Conservation (phyloP, 2,888 invertebrate genomes). For the Polyploca ridens region DNA sequence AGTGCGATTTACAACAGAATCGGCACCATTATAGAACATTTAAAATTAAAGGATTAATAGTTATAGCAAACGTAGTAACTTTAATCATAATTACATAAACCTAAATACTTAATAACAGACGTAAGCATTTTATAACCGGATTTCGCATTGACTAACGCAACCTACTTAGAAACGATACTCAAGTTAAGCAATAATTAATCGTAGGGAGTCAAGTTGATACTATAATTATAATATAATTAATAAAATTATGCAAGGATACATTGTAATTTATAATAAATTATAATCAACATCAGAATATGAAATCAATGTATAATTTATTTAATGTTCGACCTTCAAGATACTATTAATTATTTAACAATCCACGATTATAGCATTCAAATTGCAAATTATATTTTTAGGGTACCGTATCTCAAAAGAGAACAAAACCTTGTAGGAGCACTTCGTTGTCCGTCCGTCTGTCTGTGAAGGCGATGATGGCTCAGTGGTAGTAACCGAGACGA, state of each 20-base stretch:
- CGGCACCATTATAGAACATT: too few relatives aligned
- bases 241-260: constrained; percentile 35
- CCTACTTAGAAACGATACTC: not conserved
- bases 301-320: constrained; percentile 66
- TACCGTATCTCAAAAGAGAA: too few relatives aligned
- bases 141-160: constrained; percentile 11
- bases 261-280: constrained; percentile 46
- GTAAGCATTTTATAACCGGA: constrained; percentile 6
- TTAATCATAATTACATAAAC: not conserved
- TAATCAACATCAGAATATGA: constrained; percentile 52
- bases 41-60: too few relatives aligned
- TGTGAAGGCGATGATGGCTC: too few relatives aligned
- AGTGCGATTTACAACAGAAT: too few relatives aligned
- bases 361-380: constrained; percentile 67
- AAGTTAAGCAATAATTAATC: constrained; percentile 5
- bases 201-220: not conserved
- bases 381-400: constrained; percentile 57
- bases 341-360: constrained; percentile 69
- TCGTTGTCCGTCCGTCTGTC: too few relatives aligned
- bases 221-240: constrained; percentile 34
- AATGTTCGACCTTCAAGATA: constrained; percentile 53
- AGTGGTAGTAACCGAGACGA: too few relatives aligned
- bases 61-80: too few relatives aligned
- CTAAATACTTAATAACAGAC: not conserved
- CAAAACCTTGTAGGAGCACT: too few relatives aligned